Evolutionary conservation across 1,140 invertebrate genomes (phyloP).

Genomic region (Megathymus violae): DNA sequence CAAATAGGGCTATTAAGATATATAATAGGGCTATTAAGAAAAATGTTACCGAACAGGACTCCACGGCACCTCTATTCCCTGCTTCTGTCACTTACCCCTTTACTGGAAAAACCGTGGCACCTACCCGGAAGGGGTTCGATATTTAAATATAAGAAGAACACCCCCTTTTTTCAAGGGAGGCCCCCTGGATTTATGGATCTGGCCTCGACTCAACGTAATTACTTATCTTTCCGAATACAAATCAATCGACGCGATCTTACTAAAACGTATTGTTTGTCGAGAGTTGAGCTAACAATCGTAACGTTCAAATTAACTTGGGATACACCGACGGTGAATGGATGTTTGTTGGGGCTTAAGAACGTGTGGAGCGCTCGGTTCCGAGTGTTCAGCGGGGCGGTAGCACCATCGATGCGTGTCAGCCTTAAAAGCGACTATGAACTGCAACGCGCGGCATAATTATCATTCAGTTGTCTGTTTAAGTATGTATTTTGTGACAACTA

Average conservation of each 20-base stretch:
- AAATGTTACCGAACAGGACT: conserved; percentile 38
- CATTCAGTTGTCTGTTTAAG: too few relatives aligned
- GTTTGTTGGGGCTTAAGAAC: too few relatives aligned
- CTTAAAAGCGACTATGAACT: too few relatives aligned
- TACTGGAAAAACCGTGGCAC: conserved; percentile 82
- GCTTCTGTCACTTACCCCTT: conserved; percentile 83
- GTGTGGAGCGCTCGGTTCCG: too few relatives aligned
- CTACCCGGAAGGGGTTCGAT: conserved; percentile 82
- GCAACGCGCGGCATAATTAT: too few relatives aligned
- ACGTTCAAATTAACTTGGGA: conserved; percentile 1
- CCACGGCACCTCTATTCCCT: conserved; percentile 53
- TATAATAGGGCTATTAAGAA: too few relatives aligned
- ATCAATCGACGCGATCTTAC: conserved; percentile 65
- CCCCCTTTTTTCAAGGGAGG: conserved; percentile 78
- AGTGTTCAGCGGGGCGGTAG: too few relatives aligned
- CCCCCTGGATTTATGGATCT: conserved; percentile 81
- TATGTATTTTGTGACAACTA: too few relatives aligned
- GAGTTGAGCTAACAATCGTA: conserved; percentile 28
- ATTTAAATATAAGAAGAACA: conserved; percentile 83
- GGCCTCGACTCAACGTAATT: conserved; percentile 75
- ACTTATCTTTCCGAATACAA: conserved; percentile 82
- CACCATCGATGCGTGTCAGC: too few relatives aligned
- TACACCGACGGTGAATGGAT: not conserved
- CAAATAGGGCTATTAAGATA: too few relatives aligned
- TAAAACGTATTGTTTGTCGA: conserved; percentile 53